phyloP scores from a whole-genome alignment of 1,140 invertebrate genomes.

The Mylabris phalerata region DNA sequence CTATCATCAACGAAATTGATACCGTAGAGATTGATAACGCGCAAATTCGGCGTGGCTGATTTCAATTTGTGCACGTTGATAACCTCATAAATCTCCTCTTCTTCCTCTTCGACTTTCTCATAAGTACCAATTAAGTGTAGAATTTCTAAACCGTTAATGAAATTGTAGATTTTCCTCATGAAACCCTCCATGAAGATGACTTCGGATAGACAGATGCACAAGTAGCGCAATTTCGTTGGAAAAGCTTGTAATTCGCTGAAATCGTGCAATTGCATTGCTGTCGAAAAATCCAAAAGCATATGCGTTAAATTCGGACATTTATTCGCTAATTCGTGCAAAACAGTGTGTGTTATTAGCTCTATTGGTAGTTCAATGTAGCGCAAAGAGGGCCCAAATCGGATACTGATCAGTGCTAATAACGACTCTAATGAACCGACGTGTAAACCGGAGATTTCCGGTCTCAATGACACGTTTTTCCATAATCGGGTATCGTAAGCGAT shows the following conservation, averaged over 20 bases:
- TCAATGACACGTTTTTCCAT: conserved; percentile 93
- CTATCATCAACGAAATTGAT: conserved; percentile 98
- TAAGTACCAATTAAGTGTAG: conserved; percentile 98
- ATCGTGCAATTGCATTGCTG: conserved; percentile 98
- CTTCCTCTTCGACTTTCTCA: conserved; percentile 97
- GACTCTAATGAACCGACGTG: conserved; percentile 79
- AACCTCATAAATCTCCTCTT: conserved; percentile 99
- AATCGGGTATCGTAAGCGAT: conserved; percentile 91
- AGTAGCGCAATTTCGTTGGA: conserved; percentile 93
- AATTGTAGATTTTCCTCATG: conserved; percentile 99
- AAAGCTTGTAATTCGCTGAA: conserved; percentile 98
- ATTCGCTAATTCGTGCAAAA: conserved; percentile 92
- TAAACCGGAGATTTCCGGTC: conserved; percentile 95
- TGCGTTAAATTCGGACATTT: conserved; percentile 97
- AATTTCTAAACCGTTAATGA: conserved; percentile 98
- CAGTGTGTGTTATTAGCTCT: conserved; percentile 95
- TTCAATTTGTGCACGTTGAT: conserved; percentile 99
- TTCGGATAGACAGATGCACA: conserved; percentile 97
- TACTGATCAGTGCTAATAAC: conserved; percentile 77
- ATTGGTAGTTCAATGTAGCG: conserved; percentile 95
- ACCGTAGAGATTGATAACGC: conserved; percentile 93
- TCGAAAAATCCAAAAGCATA: conserved; percentile 96
- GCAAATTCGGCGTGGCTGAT: conserved; percentile 88
- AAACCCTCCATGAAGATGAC: conserved; percentile 99
- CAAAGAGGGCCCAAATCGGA: conserved; percentile 83